Conservation (phyloP, 2,888 invertebrate genomes). For the Agonopterix heracliana region DNA sequence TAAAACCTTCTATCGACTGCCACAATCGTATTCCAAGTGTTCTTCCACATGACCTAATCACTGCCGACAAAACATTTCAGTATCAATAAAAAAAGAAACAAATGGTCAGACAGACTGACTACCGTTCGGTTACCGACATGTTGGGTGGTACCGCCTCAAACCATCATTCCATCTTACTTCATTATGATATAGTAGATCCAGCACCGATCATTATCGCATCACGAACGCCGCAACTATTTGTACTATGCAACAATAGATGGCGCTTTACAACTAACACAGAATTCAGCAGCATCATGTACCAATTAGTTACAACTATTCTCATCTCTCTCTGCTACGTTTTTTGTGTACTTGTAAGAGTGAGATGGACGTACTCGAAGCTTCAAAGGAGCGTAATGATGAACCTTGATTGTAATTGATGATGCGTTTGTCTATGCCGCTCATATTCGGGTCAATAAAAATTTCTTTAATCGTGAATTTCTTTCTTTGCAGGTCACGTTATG, state of each 20-base stretch:
- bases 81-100: slow-evolving; percentile 44
- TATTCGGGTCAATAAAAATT: slow-evolving; percentile 45
- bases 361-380: slow-evolving; percentile 26
- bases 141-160: slow-evolving; percentile 53
- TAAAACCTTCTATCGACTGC: too few species aligned
- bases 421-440: slow-evolving; percentile 53
- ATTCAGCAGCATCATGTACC: slow-evolving; percentile 69
- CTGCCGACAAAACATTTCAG: slow-evolving; percentile 35
- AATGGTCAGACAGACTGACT: slow-evolving; percentile 40
- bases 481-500: slow-evolving; percentile 37
- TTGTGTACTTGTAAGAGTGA: slow-evolving; percentile 22
- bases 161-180: slow-evolving; percentile 60
- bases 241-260: slow-evolving; percentile 74
- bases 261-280: slow-evolving; percentile 58
- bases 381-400: slow-evolving; percentile 49
- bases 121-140: slow-evolving; percentile 53
- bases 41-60: slow-evolving; percentile 26
- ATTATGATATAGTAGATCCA: slow-evolving; percentile 35
- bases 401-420: slow-evolving; percentile 75
- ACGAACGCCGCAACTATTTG: slow-evolving; percentile 63
- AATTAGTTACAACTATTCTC: slow-evolving; percentile 44
- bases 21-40: too few species aligned
- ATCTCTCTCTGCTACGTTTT: slow-evolving; percentile 27
- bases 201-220: slow-evolving; percentile 67
- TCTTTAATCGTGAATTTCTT: slow-evolving; percentile 49